Base-by-base conservation (phyloP, 2,888 invertebrate genomes). In the Cerastoderma edule region DNA sequence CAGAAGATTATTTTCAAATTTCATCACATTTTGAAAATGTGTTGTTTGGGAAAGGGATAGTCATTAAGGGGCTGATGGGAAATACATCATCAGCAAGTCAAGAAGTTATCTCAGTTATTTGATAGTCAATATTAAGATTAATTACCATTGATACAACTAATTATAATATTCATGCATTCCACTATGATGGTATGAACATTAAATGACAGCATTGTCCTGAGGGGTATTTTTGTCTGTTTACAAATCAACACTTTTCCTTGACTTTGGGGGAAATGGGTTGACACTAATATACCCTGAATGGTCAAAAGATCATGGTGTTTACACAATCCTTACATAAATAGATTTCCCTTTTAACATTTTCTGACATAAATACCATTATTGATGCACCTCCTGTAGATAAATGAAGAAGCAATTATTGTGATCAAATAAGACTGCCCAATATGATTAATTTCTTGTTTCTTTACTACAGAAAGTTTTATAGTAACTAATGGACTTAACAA, bases 221-320 rank as follows among this genome's bases (percentile, higher is more conserved):
- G n/a, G 56, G 56, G 56, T 56, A 56, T 56, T 30, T 54, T 56
- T 22, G 56, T 56, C 28, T 32, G 30, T 56, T 56, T 27, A 56
- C 56, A 56, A 56, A 56, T 56, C 56, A 56, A 19, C 30, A 28
- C 22, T 5, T 54, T 56, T 56, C 32, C 56, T 32, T 56, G 28
- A 32, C 28, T 32, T 30, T 30, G 32, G 6, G 27, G 56, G 56
- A 27, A 56, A 56, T 24, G 13, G 27, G 56, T 28, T 56, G 56
- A 30, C 56, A 56, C 56, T 56, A 56, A 30, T 56, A 8, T 56
- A 56, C 56, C 32, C 56, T 5, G 27, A 56, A 28, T 56, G 56
- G 56, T 56, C 6, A 56, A 56, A 30, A 30, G 22, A 46, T n/a
- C 19, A n/a, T 46, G 46, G 22, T 22, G n/a, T 46, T n/a, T 46